Conservation (phyloP, 2,888 invertebrate species). For the Alsophila aescularia region DNA sequence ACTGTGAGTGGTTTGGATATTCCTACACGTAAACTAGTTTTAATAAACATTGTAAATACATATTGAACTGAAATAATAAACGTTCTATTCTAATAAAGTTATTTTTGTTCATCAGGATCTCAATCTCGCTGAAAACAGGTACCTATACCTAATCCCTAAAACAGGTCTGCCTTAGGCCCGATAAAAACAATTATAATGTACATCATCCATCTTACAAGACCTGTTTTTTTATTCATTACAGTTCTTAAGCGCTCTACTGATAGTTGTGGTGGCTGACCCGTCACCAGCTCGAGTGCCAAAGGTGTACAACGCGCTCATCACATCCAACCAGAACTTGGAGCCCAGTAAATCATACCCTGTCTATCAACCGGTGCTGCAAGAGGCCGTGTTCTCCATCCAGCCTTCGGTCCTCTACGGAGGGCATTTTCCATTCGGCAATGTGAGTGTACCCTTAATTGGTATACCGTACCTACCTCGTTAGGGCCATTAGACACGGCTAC, state of each 20-base stretch:
- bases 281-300: slow-evolving; percentile 87
- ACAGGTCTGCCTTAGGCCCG: too few relatives aligned
- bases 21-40: background rate
- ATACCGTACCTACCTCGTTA: too few relatives aligned
- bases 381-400: slow-evolving; percentile 79
- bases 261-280: slow-evolving; percentile 53
- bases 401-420: slow-evolving; percentile 66
- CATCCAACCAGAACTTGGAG: slow-evolving; percentile 89
- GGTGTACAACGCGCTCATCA: slow-evolving; percentile 92
- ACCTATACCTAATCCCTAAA: too few relatives aligned
- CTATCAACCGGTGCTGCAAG: slow-evolving; percentile 88
- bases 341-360: slow-evolving; percentile 91
- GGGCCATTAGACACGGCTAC: too few relatives aligned
- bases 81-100: background rate
- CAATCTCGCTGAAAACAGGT: too few relatives aligned
- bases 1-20: background rate
- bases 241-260: slow-evolving; percentile 56
- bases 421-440: slow-evolving; percentile 64
- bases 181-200: too few relatives aligned
- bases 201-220: too few relatives aligned
- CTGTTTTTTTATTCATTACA: slow-evolving; percentile 46
- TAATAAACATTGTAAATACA: background rate
- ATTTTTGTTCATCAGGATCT: too few relatives aligned
- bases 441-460: too few relatives aligned
- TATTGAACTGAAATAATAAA: too few relatives aligned